Evolutionary conservation across 1,140 invertebrate species (phyloP).

Genomic region (Muscidifurax raptorellus): DNA sequence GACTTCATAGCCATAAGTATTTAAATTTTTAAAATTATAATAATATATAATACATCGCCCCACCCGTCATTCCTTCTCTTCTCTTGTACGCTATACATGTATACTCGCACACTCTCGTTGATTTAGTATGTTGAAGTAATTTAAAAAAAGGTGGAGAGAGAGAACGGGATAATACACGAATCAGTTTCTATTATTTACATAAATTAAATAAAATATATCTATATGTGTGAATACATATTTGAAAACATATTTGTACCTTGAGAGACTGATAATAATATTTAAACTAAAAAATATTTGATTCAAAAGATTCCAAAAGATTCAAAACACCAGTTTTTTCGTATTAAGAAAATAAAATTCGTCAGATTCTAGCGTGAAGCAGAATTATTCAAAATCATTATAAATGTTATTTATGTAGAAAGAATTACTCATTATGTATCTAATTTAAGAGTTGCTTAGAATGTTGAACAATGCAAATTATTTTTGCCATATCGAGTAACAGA

Average conservation of each 20-base stretch:
- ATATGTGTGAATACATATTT: not conserved
- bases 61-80: not conserved
- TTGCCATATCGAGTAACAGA: not conserved
- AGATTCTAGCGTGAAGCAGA: not conserved
- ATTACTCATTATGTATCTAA: not conserved
- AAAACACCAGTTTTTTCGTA: not conserved
- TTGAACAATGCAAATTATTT: not conserved
- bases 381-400: not conserved
- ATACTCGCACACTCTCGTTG: not conserved
- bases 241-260: not conserved
- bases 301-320: not conserved
- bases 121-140: not conserved
- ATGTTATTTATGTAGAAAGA: not conserved
- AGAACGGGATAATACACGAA: not conserved
- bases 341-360: not conserved
- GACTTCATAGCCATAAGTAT: too few species aligned
- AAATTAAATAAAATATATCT: not conserved
- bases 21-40: not conserved
- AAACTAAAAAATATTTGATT: not conserved
- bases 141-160: not conserved
- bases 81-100: not conserved
- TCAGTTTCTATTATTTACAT: too few species aligned
- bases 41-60: not conserved
- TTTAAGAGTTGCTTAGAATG: not conserved
- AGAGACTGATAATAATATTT: not conserved